Evolutionary conservation across 2,113 vertebrate species (phyloP), one percentile per base, ranked within the genome.

Genomic region (Chionodraco myersi): DNA sequence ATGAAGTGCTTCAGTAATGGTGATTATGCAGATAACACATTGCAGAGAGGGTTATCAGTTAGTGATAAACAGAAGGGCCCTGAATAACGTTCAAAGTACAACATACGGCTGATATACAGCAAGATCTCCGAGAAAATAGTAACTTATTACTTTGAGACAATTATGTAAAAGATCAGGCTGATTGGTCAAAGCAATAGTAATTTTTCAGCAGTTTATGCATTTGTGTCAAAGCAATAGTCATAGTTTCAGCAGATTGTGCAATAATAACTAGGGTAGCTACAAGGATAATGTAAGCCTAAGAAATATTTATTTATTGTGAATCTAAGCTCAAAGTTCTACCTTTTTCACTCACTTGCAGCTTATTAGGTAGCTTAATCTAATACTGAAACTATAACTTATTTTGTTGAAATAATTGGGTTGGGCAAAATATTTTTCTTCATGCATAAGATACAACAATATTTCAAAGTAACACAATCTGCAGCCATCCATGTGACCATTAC

Each of bases 71-170:
- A 34, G 62, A 5, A n/a, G 18, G 12, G 16, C 68, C 6, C 53
- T 5, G 53, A 52, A 14, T 63, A 23, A 59, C 23, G 74, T 80
- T 21, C 77, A 89, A 92, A 90, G 6, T 85, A 48, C 85, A 77
- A 62, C 49, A 56, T 21, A 14, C 69, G 52, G 14, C 34, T 53
- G 14, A 58, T 6, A 4, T 34, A 26, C 26, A 12, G 48, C 15
- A 14, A 5, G 9, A 54, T 7, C 18, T 70, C 6, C 7, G 2
- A 73, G 64, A n/a, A 87, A 78, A 84, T 80, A 84, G 85, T 79
- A 82, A 80, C 81, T 18, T 47, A 18, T 3, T 15, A 14, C 57
- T 68, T 10, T 61, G 15, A 64, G 30, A 83, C 21, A 21, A 21
- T 21, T 21, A 21, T 21, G 21, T 21, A 1, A 21, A 21, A 21